Evolutionary conservation across 1,140 invertebrate genomes (phyloP).

Genomic region (Drosophila erecta): DNA sequence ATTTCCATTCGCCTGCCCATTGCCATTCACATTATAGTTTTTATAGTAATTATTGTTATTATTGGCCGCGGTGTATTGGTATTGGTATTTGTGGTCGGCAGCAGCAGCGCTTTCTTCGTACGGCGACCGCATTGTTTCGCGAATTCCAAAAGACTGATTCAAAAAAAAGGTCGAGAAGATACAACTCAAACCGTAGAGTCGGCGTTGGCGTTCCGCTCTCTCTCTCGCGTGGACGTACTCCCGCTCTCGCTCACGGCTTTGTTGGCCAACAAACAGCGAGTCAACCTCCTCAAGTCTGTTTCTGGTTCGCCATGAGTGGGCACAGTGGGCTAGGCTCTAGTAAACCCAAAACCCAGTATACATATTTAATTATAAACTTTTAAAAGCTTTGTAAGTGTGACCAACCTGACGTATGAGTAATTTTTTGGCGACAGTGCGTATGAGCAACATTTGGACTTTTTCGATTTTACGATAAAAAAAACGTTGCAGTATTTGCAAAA

Average conservation of each 20-base stretch:
- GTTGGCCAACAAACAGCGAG: slow-evolving; percentile 59
- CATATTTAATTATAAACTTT: neutral
- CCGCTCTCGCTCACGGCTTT: slow-evolving; percentile 39
- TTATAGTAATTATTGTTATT: slow-evolving; percentile 78
- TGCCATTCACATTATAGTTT: slow-evolving; percentile 63
- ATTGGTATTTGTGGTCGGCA: slow-evolving; percentile 66
- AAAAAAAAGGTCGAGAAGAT: slow-evolving; percentile 47
- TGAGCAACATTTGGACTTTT: slow-evolving; percentile 1
- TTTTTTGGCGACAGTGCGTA: neutral
- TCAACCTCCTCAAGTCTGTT: slow-evolving; percentile 42
- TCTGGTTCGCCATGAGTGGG: slow-evolving; percentile 15
- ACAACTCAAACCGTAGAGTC: slow-evolving; percentile 54
- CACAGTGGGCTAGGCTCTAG: slow-evolving; percentile 31
- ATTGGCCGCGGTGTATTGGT: slow-evolving; percentile 58
- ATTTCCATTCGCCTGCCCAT: slow-evolving; percentile 50
- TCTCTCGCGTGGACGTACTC: slow-evolving; percentile 18
- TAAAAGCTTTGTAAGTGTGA: neutral
- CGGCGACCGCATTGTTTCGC: slow-evolving; percentile 80
- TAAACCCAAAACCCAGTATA: neutral
- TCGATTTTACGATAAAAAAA: too few species aligned
- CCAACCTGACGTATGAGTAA: slow-evolving; percentile 6
- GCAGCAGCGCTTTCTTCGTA: slow-evolving; percentile 69
- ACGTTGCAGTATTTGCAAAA: too few species aligned
- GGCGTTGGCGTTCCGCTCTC: slow-evolving; percentile 59
- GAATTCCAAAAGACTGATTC: slow-evolving; percentile 80